These are phyloP conservation scores for Tenthredo livida DNA, from an alignment of 2,888 invertebrate genomes.

Conservation along the genomic window DNA sequence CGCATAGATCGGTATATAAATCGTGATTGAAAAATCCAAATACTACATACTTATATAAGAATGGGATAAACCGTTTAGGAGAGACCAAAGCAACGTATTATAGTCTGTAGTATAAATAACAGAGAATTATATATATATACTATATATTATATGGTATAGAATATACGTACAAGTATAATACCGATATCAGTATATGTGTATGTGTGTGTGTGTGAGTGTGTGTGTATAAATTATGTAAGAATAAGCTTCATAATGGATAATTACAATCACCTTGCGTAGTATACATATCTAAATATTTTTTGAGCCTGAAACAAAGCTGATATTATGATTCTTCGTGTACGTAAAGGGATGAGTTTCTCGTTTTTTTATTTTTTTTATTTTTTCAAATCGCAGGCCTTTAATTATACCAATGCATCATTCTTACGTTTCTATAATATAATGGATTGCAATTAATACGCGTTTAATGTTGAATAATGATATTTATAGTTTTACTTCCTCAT, in stretches of 20 bases:
- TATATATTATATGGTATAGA: not conserved
- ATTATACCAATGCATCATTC: not conserved
- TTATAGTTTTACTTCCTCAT: not conserved
- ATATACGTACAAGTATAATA: not conserved
- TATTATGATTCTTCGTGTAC: not conserved
- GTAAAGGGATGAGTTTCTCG: not conserved
- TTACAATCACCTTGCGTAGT: not conserved
- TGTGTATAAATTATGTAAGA: not conserved
- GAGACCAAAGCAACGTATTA: not conserved
- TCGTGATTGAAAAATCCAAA: not conserved
- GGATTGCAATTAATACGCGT: not conserved
- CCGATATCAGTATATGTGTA: not conserved
- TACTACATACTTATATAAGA: not conserved
- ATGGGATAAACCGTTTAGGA: not conserved
- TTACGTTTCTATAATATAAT: not conserved
- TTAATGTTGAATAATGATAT: not conserved
- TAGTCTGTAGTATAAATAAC: not conserved
- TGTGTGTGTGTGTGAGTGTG: not conserved
- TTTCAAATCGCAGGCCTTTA: not conserved
- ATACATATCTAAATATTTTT: constrained; percentile 9
- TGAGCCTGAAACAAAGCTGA: not conserved
- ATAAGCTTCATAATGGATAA: not conserved
- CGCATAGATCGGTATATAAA: not conserved
- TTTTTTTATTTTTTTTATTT: not conserved
- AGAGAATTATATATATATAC: no score